Conservation (phyloP, 2,113 vertebrate genomes). For the Microtus oregoni region DNA sequence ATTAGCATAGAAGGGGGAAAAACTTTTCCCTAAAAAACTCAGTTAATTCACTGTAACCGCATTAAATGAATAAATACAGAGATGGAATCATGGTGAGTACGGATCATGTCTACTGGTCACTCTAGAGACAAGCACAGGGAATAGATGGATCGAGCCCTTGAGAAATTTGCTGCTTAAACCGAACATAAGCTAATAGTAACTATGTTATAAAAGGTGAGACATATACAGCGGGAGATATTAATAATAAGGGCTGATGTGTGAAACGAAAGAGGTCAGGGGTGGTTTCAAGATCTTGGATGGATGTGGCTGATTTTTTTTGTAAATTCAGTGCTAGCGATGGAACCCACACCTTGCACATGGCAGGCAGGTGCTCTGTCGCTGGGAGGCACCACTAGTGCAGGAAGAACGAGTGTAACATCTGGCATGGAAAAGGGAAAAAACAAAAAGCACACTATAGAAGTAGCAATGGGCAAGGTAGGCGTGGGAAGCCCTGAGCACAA, state of each 20-base stretch:
- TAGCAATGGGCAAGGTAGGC: neutral
- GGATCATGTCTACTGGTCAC: neutral
- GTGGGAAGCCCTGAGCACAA: neutral
- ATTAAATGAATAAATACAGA: neutral
- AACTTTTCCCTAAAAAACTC: neutral
- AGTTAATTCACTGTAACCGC: neutral
- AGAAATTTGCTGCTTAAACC: neutral
- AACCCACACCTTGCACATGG: neutral
- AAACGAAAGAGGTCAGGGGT: neutral
- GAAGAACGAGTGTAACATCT: neutral
- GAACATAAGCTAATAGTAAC: neutral
- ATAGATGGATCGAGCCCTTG: neutral
- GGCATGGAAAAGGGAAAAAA: neutral
- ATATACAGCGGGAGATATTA: neutral
- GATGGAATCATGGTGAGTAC: neutral
- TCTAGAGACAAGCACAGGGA: neutral
- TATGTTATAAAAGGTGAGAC: neutral
- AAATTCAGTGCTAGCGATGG: neutral
- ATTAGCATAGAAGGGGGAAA: neutral
- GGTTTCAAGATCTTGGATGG: neutral
- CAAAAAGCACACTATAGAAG: neutral
- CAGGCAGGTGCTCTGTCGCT: neutral
- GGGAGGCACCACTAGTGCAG: too few relatives aligned
- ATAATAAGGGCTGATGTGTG: neutral
- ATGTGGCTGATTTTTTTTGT: neutral